These are phyloP conservation scores for Megaceryle maxima DNA, from an alignment of 2,113 vertebrate genomes.

Conservation along the genomic window DNA sequence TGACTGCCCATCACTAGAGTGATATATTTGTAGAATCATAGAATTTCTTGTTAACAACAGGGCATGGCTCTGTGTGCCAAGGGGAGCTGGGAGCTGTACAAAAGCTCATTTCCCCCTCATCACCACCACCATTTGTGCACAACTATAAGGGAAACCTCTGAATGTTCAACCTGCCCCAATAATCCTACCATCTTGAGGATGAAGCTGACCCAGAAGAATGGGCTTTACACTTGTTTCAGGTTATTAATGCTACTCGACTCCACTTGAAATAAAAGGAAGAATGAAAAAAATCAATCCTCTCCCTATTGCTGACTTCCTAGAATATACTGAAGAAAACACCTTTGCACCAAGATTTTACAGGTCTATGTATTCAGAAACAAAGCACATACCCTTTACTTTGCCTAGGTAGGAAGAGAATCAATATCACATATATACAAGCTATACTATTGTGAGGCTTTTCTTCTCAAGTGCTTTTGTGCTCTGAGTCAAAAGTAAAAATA, in stretches of 20 bases:
- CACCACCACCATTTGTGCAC: background rate
- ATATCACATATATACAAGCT: background rate
- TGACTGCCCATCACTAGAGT: background rate
- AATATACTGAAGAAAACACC: background rate
- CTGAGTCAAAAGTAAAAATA: background rate
- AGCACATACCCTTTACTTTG: background rate
- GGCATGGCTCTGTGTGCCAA: background rate
- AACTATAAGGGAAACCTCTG: background rate
- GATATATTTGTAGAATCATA: background rate
- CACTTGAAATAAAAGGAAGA: background rate
- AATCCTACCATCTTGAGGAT: background rate
- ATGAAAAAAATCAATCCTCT: background rate
- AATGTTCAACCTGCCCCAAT: background rate
- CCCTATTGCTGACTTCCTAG: background rate
- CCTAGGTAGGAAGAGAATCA: background rate
- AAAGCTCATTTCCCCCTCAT: background rate
- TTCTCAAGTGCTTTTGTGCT: slow-evolving; percentile 19
- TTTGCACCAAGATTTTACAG: background rate
- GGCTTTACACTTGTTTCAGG: background rate
- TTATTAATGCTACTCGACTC: background rate
- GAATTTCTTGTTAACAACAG: background rate
- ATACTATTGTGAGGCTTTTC: background rate
- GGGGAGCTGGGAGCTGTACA: background rate
- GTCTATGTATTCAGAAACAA: background rate
- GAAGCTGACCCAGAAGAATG: background rate